Evolutionary conservation across 2,888 invertebrate genomes (phyloP).

Genomic region (Agrochola macilenta): DNA sequence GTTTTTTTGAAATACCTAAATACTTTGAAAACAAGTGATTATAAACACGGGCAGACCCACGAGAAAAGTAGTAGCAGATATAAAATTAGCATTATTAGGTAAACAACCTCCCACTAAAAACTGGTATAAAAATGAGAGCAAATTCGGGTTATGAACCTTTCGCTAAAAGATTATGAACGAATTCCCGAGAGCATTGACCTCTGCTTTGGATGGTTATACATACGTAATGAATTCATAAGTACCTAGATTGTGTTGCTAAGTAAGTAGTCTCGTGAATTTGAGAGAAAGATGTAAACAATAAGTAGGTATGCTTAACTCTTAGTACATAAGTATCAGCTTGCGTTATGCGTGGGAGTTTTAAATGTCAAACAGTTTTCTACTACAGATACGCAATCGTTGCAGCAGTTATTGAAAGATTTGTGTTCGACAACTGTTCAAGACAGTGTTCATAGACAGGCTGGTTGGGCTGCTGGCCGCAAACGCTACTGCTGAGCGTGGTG

Average conservation of each 20-base stretch:
- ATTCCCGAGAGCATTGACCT: slow-evolving; percentile 40
- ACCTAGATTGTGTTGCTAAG: slow-evolving; percentile 32
- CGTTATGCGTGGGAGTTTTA: not conserved
- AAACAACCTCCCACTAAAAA: slow-evolving; percentile 10
- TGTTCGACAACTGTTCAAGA: not conserved
- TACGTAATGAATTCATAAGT: slow-evolving; percentile 11
- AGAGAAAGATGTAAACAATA: slow-evolving; percentile 22
- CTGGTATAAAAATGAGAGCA: slow-evolving; percentile 33
- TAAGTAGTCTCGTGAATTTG: slow-evolving; percentile 6
- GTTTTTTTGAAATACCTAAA: not conserved
- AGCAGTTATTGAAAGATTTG: not conserved
- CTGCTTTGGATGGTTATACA: slow-evolving; percentile 17
- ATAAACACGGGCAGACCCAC: not conserved
- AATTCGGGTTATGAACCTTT: slow-evolving; percentile 43
- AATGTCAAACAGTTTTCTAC: not conserved
- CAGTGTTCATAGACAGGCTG: no score
- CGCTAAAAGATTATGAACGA: slow-evolving; percentile 37
- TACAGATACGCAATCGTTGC: not conserved
- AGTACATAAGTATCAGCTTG: slow-evolving; percentile 18
- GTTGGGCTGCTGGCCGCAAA: no score
- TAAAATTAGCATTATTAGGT: not conserved
- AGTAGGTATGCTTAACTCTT: no score
- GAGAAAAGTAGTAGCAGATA: not conserved
- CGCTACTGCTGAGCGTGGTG: no score
- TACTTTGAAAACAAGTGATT: not conserved